A percentile compares a stretch with the other conserved stretches of the same genome.
phyloP scores from a whole-genome alignment of 2,113 vertebrate species.

The Rhynchomys soricoides region DNA sequence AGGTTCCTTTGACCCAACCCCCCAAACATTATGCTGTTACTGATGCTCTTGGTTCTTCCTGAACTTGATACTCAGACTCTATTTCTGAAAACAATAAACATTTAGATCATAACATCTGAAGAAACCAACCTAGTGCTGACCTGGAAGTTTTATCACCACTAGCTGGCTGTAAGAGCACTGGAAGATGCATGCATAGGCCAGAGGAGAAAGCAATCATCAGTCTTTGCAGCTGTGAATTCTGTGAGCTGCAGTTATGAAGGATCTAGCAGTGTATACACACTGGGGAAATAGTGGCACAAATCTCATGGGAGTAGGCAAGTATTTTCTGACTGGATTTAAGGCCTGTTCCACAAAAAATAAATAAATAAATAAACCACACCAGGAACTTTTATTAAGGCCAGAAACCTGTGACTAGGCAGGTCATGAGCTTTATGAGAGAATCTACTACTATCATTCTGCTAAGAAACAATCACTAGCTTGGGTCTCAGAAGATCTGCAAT shows the following conservation, averaged over 20 bases:
- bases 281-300: not conserved
- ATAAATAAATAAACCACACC: too few species aligned
- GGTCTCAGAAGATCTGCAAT: not conserved
- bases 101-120: not conserved
- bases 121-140: not conserved
- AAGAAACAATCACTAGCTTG: not conserved
- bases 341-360: not conserved
- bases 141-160: not conserved
- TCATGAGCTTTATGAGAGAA: not conserved
- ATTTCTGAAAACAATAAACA: not conserved
- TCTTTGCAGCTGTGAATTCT: not conserved
- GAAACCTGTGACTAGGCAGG: not conserved
- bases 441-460: not conserved
- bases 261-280: not conserved
- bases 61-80: not conserved
- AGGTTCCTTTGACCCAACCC: not conserved
- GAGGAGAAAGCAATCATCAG: not conserved
- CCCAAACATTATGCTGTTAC: not conserved
- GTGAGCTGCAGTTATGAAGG: not conserved
- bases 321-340: not conserved
- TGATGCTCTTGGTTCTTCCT: not conserved
- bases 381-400: not conserved
- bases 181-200: not conserved
- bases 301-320: not conserved
- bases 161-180: not conserved